phyloP scores from a whole-genome alignment of 2,888 invertebrate species.

The Thyatira batis region DNA sequence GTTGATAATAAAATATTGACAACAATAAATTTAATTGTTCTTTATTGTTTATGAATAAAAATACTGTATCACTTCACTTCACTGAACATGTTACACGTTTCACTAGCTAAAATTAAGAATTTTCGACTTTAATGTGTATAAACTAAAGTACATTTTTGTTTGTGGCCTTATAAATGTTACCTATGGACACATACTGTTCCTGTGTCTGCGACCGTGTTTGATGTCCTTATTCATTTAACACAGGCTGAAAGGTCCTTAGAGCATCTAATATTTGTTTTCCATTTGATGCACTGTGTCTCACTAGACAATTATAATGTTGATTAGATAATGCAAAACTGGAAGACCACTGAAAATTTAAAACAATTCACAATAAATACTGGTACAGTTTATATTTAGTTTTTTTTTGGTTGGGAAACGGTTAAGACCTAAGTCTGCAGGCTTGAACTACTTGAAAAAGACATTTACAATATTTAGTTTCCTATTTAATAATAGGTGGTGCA shows the following conservation, averaged over 20 bases:
- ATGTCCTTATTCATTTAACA: neutral
- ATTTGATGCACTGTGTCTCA: too few species aligned
- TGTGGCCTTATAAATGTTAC: conserved; percentile 48
- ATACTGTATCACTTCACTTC: neutral
- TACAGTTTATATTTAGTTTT: too few species aligned
- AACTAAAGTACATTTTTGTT: conserved; percentile 30
- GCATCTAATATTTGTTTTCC: too few species aligned
- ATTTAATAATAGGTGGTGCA: conserved; percentile 50
- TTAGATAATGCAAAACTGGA: too few species aligned
- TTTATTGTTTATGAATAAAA: neutral
- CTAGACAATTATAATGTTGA: too few species aligned
- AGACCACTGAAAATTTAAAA: too few species aligned
- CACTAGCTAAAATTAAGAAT: neutral
- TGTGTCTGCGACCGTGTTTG: neutral
- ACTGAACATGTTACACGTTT: neutral
- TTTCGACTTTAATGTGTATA: neutral
- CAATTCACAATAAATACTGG: too few species aligned
- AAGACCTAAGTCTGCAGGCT: too few species aligned
- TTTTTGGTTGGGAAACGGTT: too few species aligned
- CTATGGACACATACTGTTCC: conserved; percentile 10
- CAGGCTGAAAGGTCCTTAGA: too few species aligned
- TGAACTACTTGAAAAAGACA: neutral
- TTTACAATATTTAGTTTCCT: conserved; percentile 31
- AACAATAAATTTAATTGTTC: neutral
- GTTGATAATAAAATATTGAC: neutral